These are phyloP conservation scores for Parus major DNA, from an alignment of 2,113 vertebrate genomes.

Conservation along the genomic window DNA sequence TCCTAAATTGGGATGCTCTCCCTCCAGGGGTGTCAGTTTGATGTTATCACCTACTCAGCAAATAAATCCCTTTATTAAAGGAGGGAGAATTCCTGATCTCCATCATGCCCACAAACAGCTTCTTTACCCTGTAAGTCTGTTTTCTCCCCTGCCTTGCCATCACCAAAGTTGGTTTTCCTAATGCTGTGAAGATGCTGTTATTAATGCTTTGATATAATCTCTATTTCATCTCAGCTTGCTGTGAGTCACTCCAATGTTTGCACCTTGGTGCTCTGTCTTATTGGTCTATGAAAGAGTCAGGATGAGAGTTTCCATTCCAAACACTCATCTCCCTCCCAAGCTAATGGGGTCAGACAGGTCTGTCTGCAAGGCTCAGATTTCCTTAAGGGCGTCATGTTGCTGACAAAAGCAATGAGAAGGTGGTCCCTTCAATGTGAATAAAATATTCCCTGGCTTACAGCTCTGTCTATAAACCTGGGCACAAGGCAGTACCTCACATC, in stretches of 20 bases:
- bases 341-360: slow-evolving; percentile 40
- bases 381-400: not conserved
- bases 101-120: not conserved
- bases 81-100: not conserved
- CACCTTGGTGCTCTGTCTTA: slow-evolving; percentile 8
- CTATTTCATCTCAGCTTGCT: slow-evolving; percentile 5
- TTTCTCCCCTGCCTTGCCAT: not conserved
- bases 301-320: not conserved
- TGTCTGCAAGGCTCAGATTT: not conserved
- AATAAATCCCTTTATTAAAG: not conserved
- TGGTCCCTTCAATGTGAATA: not conserved
- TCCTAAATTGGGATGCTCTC: slow-evolving; percentile 42
- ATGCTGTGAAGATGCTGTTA: not conserved
- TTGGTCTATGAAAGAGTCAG: not conserved
- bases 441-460: not conserved
- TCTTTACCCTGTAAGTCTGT: not conserved
- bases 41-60: slow-evolving; percentile 42
- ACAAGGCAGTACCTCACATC: not conserved
- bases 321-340: slow-evolving; percentile 23
- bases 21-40: not conserved
- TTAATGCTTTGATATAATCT: not conserved
- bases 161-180: not conserved
- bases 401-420: not conserved
- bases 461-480: not conserved
- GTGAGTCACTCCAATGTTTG: not conserved